Conservation (phyloP, 2,113 vertebrate species). For the Empidonax alnorum region DNA sequence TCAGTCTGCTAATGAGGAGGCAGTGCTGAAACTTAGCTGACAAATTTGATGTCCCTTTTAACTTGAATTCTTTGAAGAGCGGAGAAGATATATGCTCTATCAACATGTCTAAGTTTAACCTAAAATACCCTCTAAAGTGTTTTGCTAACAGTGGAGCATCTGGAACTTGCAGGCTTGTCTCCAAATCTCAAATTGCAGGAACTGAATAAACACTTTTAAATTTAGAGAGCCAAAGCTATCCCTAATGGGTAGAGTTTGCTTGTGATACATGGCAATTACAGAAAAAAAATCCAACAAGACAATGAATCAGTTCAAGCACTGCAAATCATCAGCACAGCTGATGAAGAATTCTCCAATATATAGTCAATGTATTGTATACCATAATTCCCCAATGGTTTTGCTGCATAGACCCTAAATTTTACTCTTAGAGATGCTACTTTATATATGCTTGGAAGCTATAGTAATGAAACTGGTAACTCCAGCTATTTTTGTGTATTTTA, state of each 20-base stretch:
- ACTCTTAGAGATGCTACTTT: background rate
- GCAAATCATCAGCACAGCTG: background rate
- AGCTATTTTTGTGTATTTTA: background rate
- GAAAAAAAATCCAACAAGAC: background rate
- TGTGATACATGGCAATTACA: background rate
- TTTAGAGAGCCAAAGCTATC: background rate
- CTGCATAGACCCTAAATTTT: background rate
- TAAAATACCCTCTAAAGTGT: conserved; percentile 15
- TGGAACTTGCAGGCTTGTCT: background rate
- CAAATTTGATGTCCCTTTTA: conserved; percentile 9
- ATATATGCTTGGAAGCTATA: background rate
- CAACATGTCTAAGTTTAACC: conserved; percentile 8
- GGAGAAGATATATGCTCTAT: background rate
- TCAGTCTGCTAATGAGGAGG: background rate
- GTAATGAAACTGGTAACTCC: background rate
- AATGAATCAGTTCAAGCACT: background rate
- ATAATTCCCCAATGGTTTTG: background rate
- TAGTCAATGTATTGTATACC: background rate
- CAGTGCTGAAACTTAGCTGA: background rate
- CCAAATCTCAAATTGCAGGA: background rate
- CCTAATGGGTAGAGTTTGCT: background rate
- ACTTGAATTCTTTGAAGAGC: conserved; percentile 9
- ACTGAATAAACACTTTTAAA: conserved; percentile 20
- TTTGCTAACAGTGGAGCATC: background rate
- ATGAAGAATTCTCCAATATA: background rate